These are phyloP conservation scores for Crotophaga sulcirostris DNA, from an alignment of 2,113 vertebrate genomes.

Conservation along the genomic window DNA sequence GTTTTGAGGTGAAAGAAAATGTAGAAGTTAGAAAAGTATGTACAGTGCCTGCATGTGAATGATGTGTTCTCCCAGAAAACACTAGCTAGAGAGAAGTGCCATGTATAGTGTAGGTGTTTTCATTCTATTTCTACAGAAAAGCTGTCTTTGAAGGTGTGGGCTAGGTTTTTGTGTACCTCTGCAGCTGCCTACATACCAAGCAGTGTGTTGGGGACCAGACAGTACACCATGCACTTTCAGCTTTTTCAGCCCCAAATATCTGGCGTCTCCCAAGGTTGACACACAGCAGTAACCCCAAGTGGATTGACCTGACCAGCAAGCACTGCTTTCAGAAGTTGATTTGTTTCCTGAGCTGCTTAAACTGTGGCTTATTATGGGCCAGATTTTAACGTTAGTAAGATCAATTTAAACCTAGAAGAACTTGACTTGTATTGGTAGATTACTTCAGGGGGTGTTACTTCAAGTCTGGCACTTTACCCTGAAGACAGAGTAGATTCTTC, in stretches of 20 bases:
- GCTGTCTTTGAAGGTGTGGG: background rate
- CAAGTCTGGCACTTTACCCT: background rate
- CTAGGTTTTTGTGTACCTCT: background rate
- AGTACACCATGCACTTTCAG: background rate
- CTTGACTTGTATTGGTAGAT: background rate
- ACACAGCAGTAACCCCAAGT: background rate
- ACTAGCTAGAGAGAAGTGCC: background rate
- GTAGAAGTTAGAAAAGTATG: background rate
- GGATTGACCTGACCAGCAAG: background rate
- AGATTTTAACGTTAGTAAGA: background rate
- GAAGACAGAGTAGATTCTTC: background rate
- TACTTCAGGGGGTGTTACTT: background rate
- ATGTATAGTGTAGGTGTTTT: background rate
- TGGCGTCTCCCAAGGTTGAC: background rate
- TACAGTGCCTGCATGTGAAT: background rate
- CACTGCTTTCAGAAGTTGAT: background rate
- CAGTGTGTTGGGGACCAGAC: background rate
- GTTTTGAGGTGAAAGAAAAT: background rate
- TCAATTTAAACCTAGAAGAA: background rate
- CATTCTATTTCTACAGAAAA: conserved; percentile 26
- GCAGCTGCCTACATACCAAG: background rate
- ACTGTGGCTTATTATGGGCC: background rate
- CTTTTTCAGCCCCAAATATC: background rate
- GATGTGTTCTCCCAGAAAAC: background rate
- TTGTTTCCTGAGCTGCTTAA: background rate